These are phyloP conservation scores for Eupithecia subumbrata DNA, from an alignment of 2,888 invertebrate species.

Conservation along the genomic window DNA sequence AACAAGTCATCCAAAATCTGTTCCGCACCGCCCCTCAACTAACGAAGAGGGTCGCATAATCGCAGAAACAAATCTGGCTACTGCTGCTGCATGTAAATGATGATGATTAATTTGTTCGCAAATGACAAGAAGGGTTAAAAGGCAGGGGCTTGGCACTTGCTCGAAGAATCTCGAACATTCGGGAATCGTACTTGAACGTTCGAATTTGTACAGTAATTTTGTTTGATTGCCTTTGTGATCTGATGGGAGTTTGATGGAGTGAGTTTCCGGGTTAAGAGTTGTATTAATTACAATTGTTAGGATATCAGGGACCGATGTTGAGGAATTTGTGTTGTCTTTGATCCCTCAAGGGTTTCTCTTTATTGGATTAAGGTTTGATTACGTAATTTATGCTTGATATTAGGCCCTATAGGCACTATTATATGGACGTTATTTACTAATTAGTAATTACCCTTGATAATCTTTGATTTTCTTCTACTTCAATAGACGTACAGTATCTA, in stretches of 20 bases:
- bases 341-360: constrained; percentile 50
- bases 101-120: constrained; percentile 83
- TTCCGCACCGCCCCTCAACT: constrained; percentile 65
- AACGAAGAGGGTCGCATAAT: constrained; percentile 82
- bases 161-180: constrained; percentile 71
- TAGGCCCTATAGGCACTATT: not conserved
- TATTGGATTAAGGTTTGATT: constrained; percentile 39
- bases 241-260: constrained; percentile 76
- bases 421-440: not conserved
- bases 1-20: constrained; percentile 74
- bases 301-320: constrained; percentile 52
- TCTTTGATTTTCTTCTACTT: not conserved
- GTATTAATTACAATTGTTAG: constrained; percentile 76
- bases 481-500: not conserved
- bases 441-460: not conserved
- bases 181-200: constrained; percentile 23
- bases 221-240: constrained; percentile 80
- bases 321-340: constrained; percentile 63
- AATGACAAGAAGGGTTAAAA: constrained; percentile 84
- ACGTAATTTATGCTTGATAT: constrained; percentile 29
- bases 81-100: constrained; percentile 83
- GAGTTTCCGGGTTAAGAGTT: constrained; percentile 75
- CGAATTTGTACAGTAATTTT: constrained; percentile 72
- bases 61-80: constrained; percentile 83
- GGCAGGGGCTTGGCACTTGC: constrained; percentile 73